These are phyloP conservation scores for Dolichopus griseipennis DNA, from an alignment of 2,888 invertebrate species.

Conservation along the genomic window DNA sequence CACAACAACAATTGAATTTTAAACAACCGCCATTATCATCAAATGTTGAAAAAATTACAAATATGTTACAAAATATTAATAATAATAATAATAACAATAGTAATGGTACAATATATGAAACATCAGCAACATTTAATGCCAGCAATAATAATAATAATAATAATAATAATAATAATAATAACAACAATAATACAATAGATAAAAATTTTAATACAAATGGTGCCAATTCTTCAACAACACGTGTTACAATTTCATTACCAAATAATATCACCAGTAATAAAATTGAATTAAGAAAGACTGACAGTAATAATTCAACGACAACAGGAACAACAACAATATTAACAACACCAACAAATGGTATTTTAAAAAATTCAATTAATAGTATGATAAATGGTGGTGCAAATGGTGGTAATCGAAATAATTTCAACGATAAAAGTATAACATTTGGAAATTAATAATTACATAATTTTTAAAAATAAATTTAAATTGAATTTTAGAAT, in stretches of 20 bases:
- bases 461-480: too few relatives aligned
- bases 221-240: conserved; percentile 19
- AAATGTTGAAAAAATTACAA: conserved; percentile 27
- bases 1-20: conserved; percentile 19
- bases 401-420: conserved; percentile 24
- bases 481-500: too few relatives aligned
- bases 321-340: conserved; percentile 20
- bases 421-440: conserved; percentile 35
- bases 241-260: conserved; percentile 23
- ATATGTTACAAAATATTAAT: conserved; percentile 25
- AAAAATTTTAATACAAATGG: conserved; percentile 13
- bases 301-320: conserved; percentile 24
- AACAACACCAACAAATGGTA: conserved; percentile 40
- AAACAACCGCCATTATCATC: conserved; percentile 26
- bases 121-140: conserved; percentile 8
- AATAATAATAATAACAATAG: conserved; percentile 9
- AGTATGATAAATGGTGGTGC: conserved; percentile 24
- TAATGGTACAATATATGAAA: not conserved
- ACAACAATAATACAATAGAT: not conserved
- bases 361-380: conserved; percentile 44
- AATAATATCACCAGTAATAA: conserved; percentile 16
- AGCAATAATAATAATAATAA: not conserved
- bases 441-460: conserved; percentile 37
- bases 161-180: not conserved
- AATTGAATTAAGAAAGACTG: conserved; percentile 30